These are phyloP conservation scores for Pristionchus arcanus DNA, from an alignment of 2,888 invertebrate species.

Conservation along the genomic window DNA sequence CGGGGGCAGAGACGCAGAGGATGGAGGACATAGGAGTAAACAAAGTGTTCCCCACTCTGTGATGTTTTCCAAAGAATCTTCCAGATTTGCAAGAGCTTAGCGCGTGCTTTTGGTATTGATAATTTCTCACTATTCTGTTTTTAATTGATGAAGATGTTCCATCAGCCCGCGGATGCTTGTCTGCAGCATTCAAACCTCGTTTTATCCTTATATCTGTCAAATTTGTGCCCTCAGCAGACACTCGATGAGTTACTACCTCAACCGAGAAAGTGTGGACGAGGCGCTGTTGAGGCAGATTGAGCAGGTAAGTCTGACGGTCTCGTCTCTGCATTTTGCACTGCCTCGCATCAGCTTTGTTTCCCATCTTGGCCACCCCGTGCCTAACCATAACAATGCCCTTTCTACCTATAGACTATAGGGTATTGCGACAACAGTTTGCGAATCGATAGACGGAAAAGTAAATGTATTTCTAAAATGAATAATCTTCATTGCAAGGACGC, in stretches of 20 bases:
- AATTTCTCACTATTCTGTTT: background rate
- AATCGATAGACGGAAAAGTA: no score
- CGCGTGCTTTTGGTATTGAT: background rate
- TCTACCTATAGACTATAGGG: no score
- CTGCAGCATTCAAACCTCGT: no score
- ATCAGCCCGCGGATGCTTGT: no score
- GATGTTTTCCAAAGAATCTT: background rate
- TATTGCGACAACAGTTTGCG: no score
- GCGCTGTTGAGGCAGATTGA: background rate
- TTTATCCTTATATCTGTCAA: no score
- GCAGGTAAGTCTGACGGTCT: background rate
- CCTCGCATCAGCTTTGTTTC: no score
- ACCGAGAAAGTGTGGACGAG: background rate
- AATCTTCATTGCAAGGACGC: background rate
- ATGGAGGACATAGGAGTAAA: background rate
- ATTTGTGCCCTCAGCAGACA: background rate
- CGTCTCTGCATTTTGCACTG: background rate
- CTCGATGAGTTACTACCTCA: conserved; percentile 1
- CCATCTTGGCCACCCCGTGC: no score
- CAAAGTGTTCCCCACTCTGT: background rate
- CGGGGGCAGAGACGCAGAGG: background rate
- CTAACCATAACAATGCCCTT: no score
- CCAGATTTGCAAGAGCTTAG: background rate
- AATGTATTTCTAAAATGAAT: no score
- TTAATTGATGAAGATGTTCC: background rate